Evolutionary conservation across 2,888 invertebrate genomes (phyloP).

Genomic region (Lycocerus yunnanus): DNA sequence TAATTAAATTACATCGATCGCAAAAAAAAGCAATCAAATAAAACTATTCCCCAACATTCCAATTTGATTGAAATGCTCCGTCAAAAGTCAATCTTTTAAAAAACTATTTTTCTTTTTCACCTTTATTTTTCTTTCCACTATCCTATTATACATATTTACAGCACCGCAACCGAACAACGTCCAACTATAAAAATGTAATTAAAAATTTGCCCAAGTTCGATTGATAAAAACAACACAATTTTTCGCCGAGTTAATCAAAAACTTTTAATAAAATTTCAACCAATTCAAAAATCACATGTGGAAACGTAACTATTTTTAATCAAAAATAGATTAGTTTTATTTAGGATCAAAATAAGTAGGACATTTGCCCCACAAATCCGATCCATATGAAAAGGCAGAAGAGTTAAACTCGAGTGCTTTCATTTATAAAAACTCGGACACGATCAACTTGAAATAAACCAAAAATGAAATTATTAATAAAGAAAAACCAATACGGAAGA

Average conservation of each 20-base stretch:
- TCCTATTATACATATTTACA: too few relatives aligned
- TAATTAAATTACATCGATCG: constrained; percentile 7
- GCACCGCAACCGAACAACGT: not conserved
- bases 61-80: not conserved
- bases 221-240: too few relatives aligned
- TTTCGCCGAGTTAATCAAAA: not conserved
- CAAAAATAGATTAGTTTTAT: not conserved
- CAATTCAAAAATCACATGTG: not conserved
- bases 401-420: not conserved
- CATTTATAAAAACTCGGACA: not conserved
- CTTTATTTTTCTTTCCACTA: too few relatives aligned
- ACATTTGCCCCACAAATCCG: not conserved
- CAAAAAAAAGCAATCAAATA: not conserved
- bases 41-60: not conserved
- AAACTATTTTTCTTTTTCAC: not conserved
- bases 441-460: not conserved
- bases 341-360: not conserved
- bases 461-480: not conserved
- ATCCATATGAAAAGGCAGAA: not conserved
- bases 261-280: not conserved
- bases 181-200: too few relatives aligned
- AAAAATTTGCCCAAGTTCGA: too few relatives aligned
- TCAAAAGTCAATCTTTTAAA: not conserved
- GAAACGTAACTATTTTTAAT: not conserved
- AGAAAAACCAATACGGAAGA: not conserved